A percentile compares a stretch with the other conserved stretches of the same genome.
Evolutionary conservation across 30 jellyfish, hydroid and myxozoan species (phyloP).

Genomic region (Aurelia aurita): DNA sequence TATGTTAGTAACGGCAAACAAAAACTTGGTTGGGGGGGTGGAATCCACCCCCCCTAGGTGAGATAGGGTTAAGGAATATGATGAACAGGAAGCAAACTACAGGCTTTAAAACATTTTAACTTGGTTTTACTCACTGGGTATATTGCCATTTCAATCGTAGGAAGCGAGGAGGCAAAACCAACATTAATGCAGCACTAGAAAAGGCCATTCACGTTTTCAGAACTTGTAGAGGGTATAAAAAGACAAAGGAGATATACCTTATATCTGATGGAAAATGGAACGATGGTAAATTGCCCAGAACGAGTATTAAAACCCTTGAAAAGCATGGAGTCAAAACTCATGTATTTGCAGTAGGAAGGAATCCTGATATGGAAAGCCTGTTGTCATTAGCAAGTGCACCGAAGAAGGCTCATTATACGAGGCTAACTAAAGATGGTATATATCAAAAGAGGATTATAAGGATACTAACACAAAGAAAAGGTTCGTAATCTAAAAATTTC

Average conservation of each 20-base stretch:
- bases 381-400: neutral
- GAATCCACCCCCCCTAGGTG: no score
- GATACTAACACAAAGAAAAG: neutral
- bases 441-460: neutral
- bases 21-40: no score
- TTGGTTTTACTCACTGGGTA: no score
- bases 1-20: no score
- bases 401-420: neutral
- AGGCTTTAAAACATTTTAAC: no score
- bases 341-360: conserved; percentile 39
- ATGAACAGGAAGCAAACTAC: no score
- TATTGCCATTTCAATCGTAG: neutral
- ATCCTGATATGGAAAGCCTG: conserved; percentile 1
- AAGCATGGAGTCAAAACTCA: conserved; percentile 13
- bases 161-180: conserved; percentile 43
- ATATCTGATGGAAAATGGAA: conserved; percentile 68
- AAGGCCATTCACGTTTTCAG: conserved; percentile 35
- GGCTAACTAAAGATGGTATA: conserved; percentile 1
- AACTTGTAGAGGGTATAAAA: conserved; percentile 35
- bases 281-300: conserved; percentile 21
- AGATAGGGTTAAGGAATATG: no score
- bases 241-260: conserved; percentile 29
- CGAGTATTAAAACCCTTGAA: neutral
- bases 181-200: conserved; percentile 31
- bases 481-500: no score